A percentile compares a stretch with the other conserved stretches of the same genome.
phyloP scores from a whole-genome alignment of 2,797 vertebrate genomes.

The Smutsia temminckii region DNA sequence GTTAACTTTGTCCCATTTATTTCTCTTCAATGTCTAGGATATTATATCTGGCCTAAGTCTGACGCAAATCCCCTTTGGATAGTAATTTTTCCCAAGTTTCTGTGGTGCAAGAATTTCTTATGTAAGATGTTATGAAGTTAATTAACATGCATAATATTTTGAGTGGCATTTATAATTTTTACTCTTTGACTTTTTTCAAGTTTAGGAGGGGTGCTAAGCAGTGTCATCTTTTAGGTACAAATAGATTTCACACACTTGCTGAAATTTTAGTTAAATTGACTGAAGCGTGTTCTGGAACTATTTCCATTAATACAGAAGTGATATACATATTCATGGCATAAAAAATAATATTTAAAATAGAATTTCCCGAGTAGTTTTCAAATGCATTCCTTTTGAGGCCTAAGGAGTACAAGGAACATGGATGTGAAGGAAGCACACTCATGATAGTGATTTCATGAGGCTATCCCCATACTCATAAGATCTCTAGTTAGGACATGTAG shows the following conservation, averaged over 20 bases:
- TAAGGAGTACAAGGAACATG: background rate
- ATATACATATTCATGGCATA: background rate
- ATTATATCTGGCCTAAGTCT: background rate
- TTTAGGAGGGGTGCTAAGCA: background rate
- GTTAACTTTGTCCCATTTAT: background rate
- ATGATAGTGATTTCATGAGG: background rate
- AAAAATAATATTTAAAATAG: background rate
- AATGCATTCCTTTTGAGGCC: background rate
- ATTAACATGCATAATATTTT: background rate
- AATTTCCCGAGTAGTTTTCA: background rate
- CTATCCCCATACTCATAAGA: background rate
- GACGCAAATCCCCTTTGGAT: background rate
- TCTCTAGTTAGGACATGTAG: too few species aligned
- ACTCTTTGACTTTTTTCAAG: background rate
- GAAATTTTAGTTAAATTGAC: background rate
- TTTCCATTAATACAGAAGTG: background rate
- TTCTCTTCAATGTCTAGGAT: background rate
- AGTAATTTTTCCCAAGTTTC: background rate
- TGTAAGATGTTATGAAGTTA: background rate
- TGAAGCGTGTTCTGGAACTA: background rate
- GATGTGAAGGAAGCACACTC: fast-evolving
- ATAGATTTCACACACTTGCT: background rate
- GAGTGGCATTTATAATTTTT: background rate
- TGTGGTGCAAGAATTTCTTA: background rate
- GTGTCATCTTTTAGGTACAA: background rate